Base-by-base conservation (phyloP, 2,797 vertebrate species). In the Simalia tracyae region DNA sequence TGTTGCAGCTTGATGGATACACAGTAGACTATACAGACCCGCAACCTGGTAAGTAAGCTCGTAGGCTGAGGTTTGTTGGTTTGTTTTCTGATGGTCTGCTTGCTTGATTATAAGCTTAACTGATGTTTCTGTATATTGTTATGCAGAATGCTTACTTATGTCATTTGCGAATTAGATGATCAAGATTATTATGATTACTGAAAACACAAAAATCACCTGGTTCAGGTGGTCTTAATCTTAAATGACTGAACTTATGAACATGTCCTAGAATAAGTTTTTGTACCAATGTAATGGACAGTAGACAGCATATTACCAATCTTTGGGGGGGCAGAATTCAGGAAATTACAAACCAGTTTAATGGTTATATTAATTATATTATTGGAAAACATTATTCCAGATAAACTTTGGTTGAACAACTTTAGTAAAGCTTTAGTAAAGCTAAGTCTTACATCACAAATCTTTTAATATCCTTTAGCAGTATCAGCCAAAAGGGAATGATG, bases 21-120 rank as follows among this genome's bases (percentile, higher is more conserved):
- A 99, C 99, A 28, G 99, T 99, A 98, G 99, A 99, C 95, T 99
- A 99, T 98, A 99, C 99, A 0, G 99, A 99, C 97, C 99, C 99
- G 1, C 99, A 99, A 96, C 98, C 99, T 98, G 99, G 99, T 99
- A 98, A 5, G n/a, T 36, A 84, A 57, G 26, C 14, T 36, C 0
- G 0, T 7, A 1, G 0, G 0, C 2, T 63, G 6, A 12, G 68
- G 56, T 61, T 54, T 5, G 68, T 72, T 76, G 22, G 0, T 54
- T 60, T 86, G 22, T 81, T 92, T 90, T 5, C 22, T 87, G 22
- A 76, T 46, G 10, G 19, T 81, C 3, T 0, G 22, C 7, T 81
- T 81, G 36, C 72, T 81, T 17, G 5, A 26, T 66, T 89, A 59
- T 85, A 15, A 10, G 19, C 14, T 12, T 42, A 46, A 84, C 56